A percentile compares a stretch with the other conserved stretches of the same genome.
Evolutionary conservation across 2,797 vertebrate genomes (phyloP).

Genomic region (Ctenopoma multispine): DNA sequence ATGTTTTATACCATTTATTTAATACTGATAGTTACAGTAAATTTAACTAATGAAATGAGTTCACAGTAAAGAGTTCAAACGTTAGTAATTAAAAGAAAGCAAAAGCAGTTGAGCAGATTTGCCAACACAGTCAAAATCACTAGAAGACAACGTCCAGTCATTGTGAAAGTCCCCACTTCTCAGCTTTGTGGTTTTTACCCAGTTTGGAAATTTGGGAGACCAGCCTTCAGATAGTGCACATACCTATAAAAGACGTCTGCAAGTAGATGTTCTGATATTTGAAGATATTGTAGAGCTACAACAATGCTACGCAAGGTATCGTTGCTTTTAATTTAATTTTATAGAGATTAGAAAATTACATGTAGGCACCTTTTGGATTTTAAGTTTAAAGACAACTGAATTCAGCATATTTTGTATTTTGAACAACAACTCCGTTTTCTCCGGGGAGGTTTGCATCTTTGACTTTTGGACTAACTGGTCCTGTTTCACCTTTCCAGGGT

Average conservation of each 20-base stretch:
- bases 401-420: not conserved
- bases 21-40: too few relatives aligned
- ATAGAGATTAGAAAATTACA: rapidly evolving
- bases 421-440: not conserved
- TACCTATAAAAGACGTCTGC: constrained; percentile 41
- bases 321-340: not conserved
- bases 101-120: not conserved
- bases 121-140: not conserved
- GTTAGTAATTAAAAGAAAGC: not conserved
- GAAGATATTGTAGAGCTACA: not conserved
- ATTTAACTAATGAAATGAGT: not conserved
- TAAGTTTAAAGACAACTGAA: not conserved
- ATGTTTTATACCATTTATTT: not conserved
- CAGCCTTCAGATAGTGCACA: not conserved
- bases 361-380: not conserved
- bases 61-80: not conserved
- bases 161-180: constrained; percentile 74
- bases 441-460: constrained; percentile 8
- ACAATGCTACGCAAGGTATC: constrained; percentile 82
- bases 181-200: constrained; percentile 28
- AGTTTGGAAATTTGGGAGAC: constrained; percentile 66
- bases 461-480: constrained; percentile 14
- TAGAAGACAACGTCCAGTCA: constrained; percentile 22
- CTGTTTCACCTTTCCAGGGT: constrained; percentile 77
- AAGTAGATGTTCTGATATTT: constrained; percentile 1